Evolutionary conservation across 2,888 invertebrate species (phyloP).

Genomic region (Synergus umbraculus): DNA sequence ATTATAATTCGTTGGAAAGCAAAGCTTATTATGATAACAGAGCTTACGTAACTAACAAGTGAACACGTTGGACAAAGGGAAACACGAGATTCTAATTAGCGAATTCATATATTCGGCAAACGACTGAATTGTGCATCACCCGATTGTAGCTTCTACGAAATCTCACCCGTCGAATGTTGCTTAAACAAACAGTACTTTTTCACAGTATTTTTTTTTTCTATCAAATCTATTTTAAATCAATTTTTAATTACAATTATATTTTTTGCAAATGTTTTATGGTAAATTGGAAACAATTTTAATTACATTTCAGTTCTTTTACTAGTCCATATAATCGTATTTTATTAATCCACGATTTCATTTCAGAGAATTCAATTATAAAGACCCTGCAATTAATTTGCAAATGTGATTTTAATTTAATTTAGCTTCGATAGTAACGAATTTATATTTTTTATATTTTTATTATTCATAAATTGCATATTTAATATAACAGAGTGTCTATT

Average conservation of each 20-base stretch:
- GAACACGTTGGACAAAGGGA: conserved; percentile 28
- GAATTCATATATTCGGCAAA: conserved; percentile 28
- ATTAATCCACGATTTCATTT: neutral
- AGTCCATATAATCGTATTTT: neutral
- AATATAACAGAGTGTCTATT: too few relatives aligned
- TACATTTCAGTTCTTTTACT: neutral
- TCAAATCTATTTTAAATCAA: neutral
- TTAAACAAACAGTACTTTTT: neutral
- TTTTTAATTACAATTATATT: neutral
- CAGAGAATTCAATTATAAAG: neutral
- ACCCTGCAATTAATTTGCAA: neutral
- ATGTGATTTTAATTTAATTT: neutral
- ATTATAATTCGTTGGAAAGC: conserved; percentile 8
- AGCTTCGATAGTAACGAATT: neutral
- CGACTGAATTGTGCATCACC: conserved; percentile 13
- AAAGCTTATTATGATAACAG: conserved; percentile 21
- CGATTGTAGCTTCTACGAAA: neutral
- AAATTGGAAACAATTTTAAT: neutral
- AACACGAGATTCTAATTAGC: conserved; percentile 38
- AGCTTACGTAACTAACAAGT: conserved; percentile 18
- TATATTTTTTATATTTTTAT: neutral
- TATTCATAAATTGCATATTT: neutral
- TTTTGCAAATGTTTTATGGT: neutral
- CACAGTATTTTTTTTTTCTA: neutral
- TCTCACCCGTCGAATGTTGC: neutral